Evolutionary conservation across 2,888 invertebrate species (phyloP), one percentile per base, ranked within the genome.

Genomic region (Galeopsomyia nigrocyanea): DNA sequence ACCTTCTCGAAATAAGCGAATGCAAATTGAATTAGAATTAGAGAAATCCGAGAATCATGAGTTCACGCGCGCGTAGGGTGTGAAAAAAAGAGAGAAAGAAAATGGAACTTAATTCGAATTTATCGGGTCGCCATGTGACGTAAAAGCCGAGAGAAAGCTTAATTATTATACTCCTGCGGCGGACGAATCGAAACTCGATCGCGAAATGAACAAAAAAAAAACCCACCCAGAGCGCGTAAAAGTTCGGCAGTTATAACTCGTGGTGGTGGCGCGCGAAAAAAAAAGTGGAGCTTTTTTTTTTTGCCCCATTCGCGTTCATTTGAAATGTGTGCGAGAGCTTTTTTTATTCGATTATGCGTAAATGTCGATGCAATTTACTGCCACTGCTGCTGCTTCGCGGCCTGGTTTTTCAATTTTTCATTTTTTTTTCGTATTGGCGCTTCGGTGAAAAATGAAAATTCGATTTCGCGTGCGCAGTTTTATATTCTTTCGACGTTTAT

Each of bases 31-130:
- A 73, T 73, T 66, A 73, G 61, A 64, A 73, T 68, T 69, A 69
- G 51, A 65, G n/a, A n/a, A n/a, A 53, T 53, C 53, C 26, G 3
- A 5, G 26, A 26, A 73, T 68, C 60, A 61, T 53, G 64, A 68
- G 61, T 56, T 51, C 61, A 0, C 53, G 17, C n/a, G n/a, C 50
- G 50, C 22, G 51, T 46, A n/a, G 26, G 3, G 26, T 26, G 26
- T 5, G 5, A n/a, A 47, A 22, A 16, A 13, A 39, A n/a, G 64
- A 26, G 9, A 21, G 13, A 39, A 10, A 49, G n/a, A 71, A 72
- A 68, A 75, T 58, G 58, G 58, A 39, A 39, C 67, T 75, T 75
- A 72, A 74, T 75, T 75, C 58, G 56, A 56, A 75, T 75, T 72
- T 75, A 75, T 72, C 69, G 75, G 72, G 58, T 69, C 66, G 58